Base-by-base conservation (phyloP, 2,888 invertebrate species). In the Ptycholaimellus sp. region DNA sequence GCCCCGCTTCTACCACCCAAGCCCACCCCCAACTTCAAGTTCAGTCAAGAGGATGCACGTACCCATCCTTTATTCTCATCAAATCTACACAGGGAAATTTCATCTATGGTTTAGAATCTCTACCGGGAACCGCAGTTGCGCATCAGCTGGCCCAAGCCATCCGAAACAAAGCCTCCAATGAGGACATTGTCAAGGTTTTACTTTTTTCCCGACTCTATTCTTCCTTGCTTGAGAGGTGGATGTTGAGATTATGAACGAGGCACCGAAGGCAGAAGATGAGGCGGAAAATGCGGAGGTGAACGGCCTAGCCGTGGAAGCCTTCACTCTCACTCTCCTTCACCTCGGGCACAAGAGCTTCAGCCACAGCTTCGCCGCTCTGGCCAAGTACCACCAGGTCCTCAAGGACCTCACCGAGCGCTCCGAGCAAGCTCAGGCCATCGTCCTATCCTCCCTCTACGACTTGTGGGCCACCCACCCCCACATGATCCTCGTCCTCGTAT, bases 361-460 rank as follows among this genome's bases (percentile, higher is more conserved):
- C 41, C 96, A 96, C 58, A 82, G 85, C 49, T 90, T 93, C 61
- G 85, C 93, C 5, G 93, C 87, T n/a, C 78, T 96, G 45, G 82
- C 85, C 30, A 93, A 90, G 68, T 93, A 63, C 47, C 60, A 61
- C 46, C 48, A 52, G 37, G 52, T 59, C 31, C 57, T 65, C 17
- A 62, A 82, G 74, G 74, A 76, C 23, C 64, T 93, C 43, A 82
- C 82, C 1, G 81, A 82, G 53, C 42, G 42, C 31, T 76, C 79
- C 0, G 87, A 90, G 57, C 85, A 87, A 58, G 83, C 83, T 0
- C 93, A 96, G 60, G 78, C 85, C 45, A 82, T 79, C 59, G 72
- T 96, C 35, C 66, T 96, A 35, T 72, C 78, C 46, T 80, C 82
- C 56, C 73, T 90, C 56, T 85, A 76, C 66, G 81, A 83, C 54